Evolutionary conservation across 2,113 vertebrate species (phyloP), one percentile per base, ranked within the genome.

Genomic region (Melanocharis versteri): DNA sequence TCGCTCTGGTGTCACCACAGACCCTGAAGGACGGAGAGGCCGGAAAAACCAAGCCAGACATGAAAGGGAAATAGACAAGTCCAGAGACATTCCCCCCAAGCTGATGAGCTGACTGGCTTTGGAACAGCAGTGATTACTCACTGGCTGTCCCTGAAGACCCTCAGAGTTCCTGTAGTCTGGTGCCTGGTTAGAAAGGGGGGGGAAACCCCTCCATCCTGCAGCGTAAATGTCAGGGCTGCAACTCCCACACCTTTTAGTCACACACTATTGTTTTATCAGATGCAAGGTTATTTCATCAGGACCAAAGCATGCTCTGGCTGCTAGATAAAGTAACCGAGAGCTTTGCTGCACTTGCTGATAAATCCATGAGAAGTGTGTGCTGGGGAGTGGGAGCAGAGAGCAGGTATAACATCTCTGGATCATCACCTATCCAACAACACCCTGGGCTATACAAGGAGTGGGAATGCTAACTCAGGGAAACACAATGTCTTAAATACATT

Each of bases 1-100:
- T 6, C 1, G 0, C 20, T 14, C 56, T 48, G 31, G 42, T 61
- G 64, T 13, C n/a, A 40, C 3, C 0, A 58, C 39, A 35, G 39
- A 64, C 15, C 39, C 16, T 19, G 15, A 12, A 54, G 57, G 42
- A 45, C 8, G 51, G 45, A 33, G 13, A 31, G 6, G 17, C 10
- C 65, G 7, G 8, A 48, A 66, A 84, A 84, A 10, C 2, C 39
- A 81, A 75, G 26, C 19, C 64, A 87, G 69, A 18, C 64, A n/a
- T 27, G 1, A 51, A 58, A 69, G 11, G 57, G 53, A 83, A 71
- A n/a, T 3, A 75, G 51, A 6, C 6, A 66, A 61, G 28, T 26
- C 56, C 2, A 62, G 42, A 7, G 1, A 57, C n/a, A 14, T 8
- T 60, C 16, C 30, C 28, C 42, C 48, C 62, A 33, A 20, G 39